These are phyloP conservation scores for Sciurus niger DNA, from an alignment of 2,113 vertebrate genomes.

Conservation along the genomic window DNA sequence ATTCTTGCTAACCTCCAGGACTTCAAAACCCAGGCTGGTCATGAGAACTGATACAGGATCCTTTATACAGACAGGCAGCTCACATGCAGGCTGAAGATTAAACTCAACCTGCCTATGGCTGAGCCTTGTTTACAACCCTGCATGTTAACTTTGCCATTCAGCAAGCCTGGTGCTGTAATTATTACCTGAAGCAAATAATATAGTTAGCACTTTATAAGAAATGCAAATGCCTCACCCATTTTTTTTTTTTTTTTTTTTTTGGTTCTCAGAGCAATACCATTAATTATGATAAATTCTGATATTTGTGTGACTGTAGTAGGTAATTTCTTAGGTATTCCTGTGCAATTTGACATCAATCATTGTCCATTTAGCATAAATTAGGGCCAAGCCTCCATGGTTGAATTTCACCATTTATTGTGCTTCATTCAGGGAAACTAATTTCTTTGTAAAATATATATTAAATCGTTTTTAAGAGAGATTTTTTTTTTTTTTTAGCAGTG, in stretches of 20 bases:
- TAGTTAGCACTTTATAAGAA: conserved; percentile 79
- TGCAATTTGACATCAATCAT: conserved; percentile 75
- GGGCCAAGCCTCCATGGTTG: conserved; percentile 36
- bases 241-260: neutral
- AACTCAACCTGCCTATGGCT: neutral
- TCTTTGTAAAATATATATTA: conserved; percentile 58
- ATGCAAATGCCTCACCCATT: conserved; percentile 56
- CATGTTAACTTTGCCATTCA: conserved; percentile 69
- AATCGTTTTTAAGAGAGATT: conserved; percentile 43
- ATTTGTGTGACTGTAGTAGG: conserved; percentile 39
- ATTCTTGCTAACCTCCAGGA: neutral
- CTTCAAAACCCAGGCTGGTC: neutral
- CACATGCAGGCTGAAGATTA: neutral
- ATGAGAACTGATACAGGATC: neutral
- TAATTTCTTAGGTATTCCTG: conserved; percentile 43
- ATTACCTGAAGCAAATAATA: conserved; percentile 77
- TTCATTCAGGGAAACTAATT: conserved; percentile 53
- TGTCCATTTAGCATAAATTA: conserved; percentile 81
- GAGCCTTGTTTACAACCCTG: conserved; percentile 51
- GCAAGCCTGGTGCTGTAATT: conserved; percentile 63
- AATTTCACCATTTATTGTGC: conserved; percentile 41
- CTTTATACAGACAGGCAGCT: neutral
- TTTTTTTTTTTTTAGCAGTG: neutral
- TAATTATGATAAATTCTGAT: conserved; percentile 81
- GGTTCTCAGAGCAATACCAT: conserved; percentile 50